Evolutionary conservation across 2,888 invertebrate species (phyloP).

Genomic region (Netelia virgata): DNA sequence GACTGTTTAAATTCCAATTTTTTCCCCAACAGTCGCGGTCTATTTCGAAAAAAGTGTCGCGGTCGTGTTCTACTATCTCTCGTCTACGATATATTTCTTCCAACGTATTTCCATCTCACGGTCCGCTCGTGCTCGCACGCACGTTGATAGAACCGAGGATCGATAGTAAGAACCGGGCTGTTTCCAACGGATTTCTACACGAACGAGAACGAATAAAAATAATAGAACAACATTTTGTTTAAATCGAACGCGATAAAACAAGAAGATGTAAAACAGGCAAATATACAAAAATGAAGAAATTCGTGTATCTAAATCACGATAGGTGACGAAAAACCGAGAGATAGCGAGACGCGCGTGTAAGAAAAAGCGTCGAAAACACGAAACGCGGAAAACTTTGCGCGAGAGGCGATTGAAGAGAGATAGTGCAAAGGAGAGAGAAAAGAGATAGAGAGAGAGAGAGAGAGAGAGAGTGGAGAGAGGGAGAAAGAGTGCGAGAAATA

Average conservation of each 20-base stretch:
- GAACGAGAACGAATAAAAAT: not conserved
- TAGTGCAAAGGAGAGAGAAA: constrained; percentile 17
- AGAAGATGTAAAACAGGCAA: not conserved
- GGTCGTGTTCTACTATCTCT: constrained; percentile 40
- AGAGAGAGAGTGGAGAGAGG: constrained; percentile 48
- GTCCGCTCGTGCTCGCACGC: constrained; percentile 36
- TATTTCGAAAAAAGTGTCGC: constrained; percentile 63
- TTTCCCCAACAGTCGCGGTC: constrained; percentile 43
- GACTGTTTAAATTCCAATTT: constrained; percentile 1
- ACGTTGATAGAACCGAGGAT: constrained; percentile 18
- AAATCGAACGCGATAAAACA: not conserved
- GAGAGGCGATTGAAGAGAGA: not conserved
- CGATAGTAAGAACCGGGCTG: constrained; percentile 4
- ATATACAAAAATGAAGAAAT: not conserved
- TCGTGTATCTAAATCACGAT: not conserved
- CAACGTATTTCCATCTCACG: constrained; percentile 37
- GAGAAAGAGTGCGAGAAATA: constrained; percentile 67
- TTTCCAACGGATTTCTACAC: constrained; percentile 6
- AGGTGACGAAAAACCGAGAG: not conserved
- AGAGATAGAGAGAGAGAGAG: constrained; percentile 29
- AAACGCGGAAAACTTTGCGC: not conserved
- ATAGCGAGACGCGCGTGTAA: not conserved
- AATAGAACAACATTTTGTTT: not conserved
- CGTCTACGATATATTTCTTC: constrained; percentile 32
- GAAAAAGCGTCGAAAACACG: not conserved